Base-by-base conservation (phyloP, 2,113 vertebrate species). In the Oxyura jamaicensis region DNA sequence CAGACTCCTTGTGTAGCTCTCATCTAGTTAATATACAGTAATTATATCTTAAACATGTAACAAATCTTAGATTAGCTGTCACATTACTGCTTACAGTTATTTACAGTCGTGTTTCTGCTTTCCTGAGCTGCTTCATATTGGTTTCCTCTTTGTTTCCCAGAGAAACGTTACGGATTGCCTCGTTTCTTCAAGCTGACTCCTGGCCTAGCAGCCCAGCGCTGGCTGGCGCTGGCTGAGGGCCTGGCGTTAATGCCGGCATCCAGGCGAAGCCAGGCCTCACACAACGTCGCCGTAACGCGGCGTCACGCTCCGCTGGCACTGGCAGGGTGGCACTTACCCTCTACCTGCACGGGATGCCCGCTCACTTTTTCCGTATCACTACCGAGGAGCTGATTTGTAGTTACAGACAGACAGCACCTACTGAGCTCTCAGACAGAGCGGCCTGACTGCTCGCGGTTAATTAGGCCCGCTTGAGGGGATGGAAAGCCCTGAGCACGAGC, bases 31-130 rank as follows among this genome's bases (percentile, higher is more conserved):
- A 93, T 90, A 95, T 4, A 84, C 26, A 71, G 68, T 88, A 94
- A 97, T 97, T 92, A 90, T 50, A 91, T 79, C 69, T 78, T 84
- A 87, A 94, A 88, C 65, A 83, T 75, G 39, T 84, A 92, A 88
- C 72, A 94, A 52, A 77, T 84, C 91, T 67, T 62, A 75, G 86
- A 77, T 74, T 62, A 93, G 92, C 88, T 92, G 82, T 74, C 95
- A 88, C 90, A 58, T 93, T 85, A 82, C 62, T 83, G 73, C 72
- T 92, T 58, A 48, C 44, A 91, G 88, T 82, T 95, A 50, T 89
- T 86, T 93, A 75, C 44, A 88, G n/a, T 73, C 63, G 21, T 5
- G 19, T 74, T 41, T 52, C 22, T 44, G 44, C 73, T 44, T 26
- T 6, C 59, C 79, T 83, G 91, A 84, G 90, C 75, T 80, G 78